Evolutionary conservation across 2,888 invertebrate species (phyloP), one percentile per base, ranked within the genome.

Genomic region (Mesorhabditis spiculigera): DNA sequence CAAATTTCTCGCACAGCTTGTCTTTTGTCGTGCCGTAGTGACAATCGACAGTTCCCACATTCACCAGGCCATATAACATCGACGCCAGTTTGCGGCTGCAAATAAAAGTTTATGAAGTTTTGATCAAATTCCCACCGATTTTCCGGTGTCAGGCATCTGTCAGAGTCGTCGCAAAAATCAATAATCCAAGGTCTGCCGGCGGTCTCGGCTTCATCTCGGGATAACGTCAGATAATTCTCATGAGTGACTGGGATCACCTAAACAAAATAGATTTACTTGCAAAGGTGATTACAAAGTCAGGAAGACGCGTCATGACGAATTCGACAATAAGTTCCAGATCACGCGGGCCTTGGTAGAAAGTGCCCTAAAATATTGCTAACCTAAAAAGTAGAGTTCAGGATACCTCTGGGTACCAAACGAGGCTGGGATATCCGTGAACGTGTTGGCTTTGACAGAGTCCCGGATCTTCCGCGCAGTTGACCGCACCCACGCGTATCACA

Each of bases 381-480:
- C 16, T 41, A 65, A 10, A 8, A 16, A 8, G 13, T 13, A 63
- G n/a, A 13, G 8, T 8, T 10, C 8, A 63, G 28, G 16, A 16
- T 84, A 90, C 90, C 82, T 87, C 85, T 44, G 90, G 90, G 83
- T 90, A 93, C 82, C 92, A 90, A 10, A 93, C 86, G 28, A 93
- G 88, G 0, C 92, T 90, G 0, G 93, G 93, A 87, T 93, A 93
- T 80, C 90, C 90, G 81, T 89, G 87, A 75, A 93, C 91, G 74
- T 90, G 90, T 87, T 93, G 89, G 82, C 91, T 90, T 80, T 90
- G 89, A 87, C 94, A 94, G 73, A 93, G 88, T 63, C 89, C 88
- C 88, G 91, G 92, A 84, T 93, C 92, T 86, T 93, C 92, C 87
- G 92, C 92, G 87, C 93, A 94, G 86, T 94, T 93, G 0, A 94